phyloP scores from a whole-genome alignment of 2,113 vertebrate species.

The Heteronetta atricapilla region DNA sequence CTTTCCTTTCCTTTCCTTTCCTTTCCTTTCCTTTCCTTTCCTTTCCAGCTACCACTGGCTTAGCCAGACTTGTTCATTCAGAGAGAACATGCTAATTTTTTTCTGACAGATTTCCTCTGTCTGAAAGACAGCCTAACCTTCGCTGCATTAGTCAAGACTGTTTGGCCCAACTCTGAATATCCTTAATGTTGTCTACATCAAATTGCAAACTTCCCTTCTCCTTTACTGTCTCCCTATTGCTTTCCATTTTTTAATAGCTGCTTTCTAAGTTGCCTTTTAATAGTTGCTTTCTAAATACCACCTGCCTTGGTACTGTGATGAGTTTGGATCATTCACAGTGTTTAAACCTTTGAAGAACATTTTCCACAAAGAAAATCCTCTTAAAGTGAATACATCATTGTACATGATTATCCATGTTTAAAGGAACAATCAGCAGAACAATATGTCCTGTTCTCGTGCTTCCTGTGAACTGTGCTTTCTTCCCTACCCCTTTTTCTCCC shows the following conservation, averaged over 20 bases:
- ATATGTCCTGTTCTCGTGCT: slow-evolving; percentile 15
- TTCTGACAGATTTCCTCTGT: neutral
- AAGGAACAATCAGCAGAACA: slow-evolving; percentile 58
- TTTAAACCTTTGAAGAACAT: slow-evolving; percentile 70
- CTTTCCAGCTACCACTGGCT: neutral
- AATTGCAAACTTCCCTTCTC: neutral
- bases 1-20: too few species aligned
- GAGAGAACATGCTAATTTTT: neutral
- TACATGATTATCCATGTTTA: slow-evolving; percentile 69
- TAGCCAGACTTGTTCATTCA: neutral
- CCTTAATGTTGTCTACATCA: neutral
- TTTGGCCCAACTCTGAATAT: neutral
- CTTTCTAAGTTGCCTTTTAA: neutral
- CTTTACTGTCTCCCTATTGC: neutral
- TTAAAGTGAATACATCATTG: slow-evolving; percentile 58
- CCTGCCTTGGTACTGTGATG: neutral
- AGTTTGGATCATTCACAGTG: slow-evolving; percentile 56
- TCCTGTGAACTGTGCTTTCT: neutral
- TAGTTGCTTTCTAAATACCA: neutral
- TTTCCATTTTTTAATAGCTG: neutral
- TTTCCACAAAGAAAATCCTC: slow-evolving; percentile 71
- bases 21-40: too few species aligned
- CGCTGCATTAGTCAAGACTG: neutral
- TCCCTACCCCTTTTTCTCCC: neutral
- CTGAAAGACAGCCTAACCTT: neutral